These are phyloP conservation scores for Nanorana parkeri DNA, from an alignment of 2,113 vertebrate genomes.

Conservation along the genomic window DNA sequence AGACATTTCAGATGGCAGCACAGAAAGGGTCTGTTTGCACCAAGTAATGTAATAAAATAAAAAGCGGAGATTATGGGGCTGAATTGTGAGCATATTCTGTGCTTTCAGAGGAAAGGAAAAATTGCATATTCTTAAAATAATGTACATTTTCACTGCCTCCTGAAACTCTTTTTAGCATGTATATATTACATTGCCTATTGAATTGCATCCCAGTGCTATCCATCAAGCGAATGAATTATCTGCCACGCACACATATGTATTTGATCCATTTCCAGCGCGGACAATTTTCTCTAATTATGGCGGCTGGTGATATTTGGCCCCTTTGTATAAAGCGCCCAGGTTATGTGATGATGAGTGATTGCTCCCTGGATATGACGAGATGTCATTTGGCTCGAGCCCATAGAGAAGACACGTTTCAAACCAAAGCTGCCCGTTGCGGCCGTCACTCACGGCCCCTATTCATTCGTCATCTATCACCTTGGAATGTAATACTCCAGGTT, in stretches of 20 bases:
- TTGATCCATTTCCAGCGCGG: conserved; percentile 39
- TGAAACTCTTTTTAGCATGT: no score
- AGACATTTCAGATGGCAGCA: no score
- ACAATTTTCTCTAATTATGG: conserved; percentile 43
- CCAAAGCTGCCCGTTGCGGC: not conserved
- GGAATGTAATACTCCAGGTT: conserved; percentile 41
- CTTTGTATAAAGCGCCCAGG: not conserved
- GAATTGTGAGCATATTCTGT: no score
- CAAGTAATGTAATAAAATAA: no score
- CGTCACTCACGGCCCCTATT: conserved; percentile 32
- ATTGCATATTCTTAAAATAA: no score
- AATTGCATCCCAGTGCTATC: conserved; percentile 4
- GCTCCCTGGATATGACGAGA: conserved; percentile 24
- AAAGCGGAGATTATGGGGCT: no score
- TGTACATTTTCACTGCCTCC: no score
- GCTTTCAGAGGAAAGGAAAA: no score
- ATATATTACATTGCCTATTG: conserved; percentile 5
- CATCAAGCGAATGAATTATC: conserved; percentile 13
- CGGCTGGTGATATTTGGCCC: not conserved
- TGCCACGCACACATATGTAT: conserved; percentile 16
- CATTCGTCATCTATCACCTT: conserved; percentile 49
- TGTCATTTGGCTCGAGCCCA: conserved; percentile 26
- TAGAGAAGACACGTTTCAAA: conserved; percentile 11
- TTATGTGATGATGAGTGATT: conserved; percentile 38
- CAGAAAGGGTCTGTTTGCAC: no score